Conservation (phyloP, 2,797 vertebrate species). For the Apodemus agrarius region DNA sequence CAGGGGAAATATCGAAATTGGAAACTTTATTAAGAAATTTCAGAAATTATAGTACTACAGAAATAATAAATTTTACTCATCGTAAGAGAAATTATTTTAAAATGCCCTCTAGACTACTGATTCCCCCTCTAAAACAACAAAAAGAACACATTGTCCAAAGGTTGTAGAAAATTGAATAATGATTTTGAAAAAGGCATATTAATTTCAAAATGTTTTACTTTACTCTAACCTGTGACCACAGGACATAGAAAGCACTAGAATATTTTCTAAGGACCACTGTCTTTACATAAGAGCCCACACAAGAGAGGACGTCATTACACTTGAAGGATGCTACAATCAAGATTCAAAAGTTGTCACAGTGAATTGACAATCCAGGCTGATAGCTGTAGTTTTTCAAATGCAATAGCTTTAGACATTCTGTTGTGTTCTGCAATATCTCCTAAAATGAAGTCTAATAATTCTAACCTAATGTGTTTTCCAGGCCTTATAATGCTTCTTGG, state of each 20-base stretch:
- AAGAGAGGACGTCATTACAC: background rate
- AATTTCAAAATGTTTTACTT: slow-evolving; percentile 27
- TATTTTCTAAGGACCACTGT: background rate
- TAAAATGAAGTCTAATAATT: slow-evolving; percentile 48
- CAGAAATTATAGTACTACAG: slow-evolving; percentile 19
- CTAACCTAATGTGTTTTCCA: slow-evolving; percentile 7
- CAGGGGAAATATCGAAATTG: background rate
- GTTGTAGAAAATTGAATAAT: background rate
- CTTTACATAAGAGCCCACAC: background rate
- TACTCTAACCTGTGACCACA: background rate
- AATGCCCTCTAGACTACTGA: background rate
- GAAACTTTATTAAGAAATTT: slow-evolving; percentile 25
- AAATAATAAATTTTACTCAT: slow-evolving; percentile 32
- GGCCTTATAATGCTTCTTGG: background rate
- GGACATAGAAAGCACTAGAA: background rate
- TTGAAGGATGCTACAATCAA: background rate
- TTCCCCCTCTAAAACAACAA: background rate
- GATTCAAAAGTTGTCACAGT: background rate
- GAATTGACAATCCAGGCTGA: background rate
- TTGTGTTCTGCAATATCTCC: background rate
- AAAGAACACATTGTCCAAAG: background rate
- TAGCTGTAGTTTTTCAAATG: slow-evolving; percentile 44
- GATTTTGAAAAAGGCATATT: background rate
- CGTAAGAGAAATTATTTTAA: slow-evolving; percentile 13
- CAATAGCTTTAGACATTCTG: slow-evolving; percentile 34